Evolutionary conservation across 1,140 invertebrate genomes (phyloP), one percentile per base, ranked within the genome.

Genomic region (Micrasema longulum): DNA sequence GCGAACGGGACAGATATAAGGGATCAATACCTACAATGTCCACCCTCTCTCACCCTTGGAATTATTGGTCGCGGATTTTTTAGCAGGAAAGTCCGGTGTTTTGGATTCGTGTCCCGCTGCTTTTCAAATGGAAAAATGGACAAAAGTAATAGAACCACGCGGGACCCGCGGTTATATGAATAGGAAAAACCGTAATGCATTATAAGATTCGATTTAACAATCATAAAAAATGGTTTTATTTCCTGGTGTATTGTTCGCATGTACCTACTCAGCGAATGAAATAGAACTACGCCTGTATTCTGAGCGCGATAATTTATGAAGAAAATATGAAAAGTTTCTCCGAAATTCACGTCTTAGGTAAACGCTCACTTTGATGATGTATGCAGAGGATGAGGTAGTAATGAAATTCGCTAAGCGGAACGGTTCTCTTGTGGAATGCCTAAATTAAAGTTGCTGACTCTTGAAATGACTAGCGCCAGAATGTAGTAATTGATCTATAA

Each of bases 1-100:
- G 41, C 6, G 47, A 63, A 26, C 26, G 63, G 57, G 60, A 68
- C 31, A 53, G 72, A 57, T 68, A 52, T 53, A 73, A 50, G 60
- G 66, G 66, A 73, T 73, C 72, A 73, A 73, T 73, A 73, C 72
- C 55, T 52, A 67, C 71, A 52, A 22, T 63, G 57, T 52, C 72
- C 71, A 50, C 62, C 53, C 64, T 62, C 16, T 26, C 60, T 63
- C 62, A 31, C 67, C 55, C 55, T 53, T n/a, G 63, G 55, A 57
- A 67, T 68, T 71, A 70, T 63, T 63, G 72, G 72, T 74, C 68
- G 72, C 72, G 72, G 72, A 74, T 74, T 74, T 74, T 74, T 74
- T 45, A 70, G 43, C 60, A 64, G 43, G 60, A 64, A 41, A 47
- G 60, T 48, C 60, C 60, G 52, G 38, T 23, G 36, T 45, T 38